A percentile compares a stretch with the other conserved stretches of the same genome.
Evolutionary conservation across 1,140 invertebrate species (phyloP).

Genomic region (Steinernema feltiae): DNA sequence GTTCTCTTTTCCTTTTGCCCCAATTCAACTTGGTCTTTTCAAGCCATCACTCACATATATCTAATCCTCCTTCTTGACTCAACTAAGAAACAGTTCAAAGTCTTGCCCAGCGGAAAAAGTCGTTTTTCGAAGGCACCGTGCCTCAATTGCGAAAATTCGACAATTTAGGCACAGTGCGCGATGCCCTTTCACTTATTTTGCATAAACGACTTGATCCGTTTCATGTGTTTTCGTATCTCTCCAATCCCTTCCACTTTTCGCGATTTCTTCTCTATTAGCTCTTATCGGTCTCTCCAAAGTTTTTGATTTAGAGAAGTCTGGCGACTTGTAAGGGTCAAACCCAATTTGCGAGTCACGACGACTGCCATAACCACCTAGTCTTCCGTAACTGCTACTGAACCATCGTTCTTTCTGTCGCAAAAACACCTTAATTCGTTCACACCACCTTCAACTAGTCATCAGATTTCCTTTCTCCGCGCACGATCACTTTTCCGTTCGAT

Average conservation of each 20-base stretch:
- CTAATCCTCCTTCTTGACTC: neutral
- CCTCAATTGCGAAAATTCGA: neutral
- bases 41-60: neutral
- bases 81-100: too few species aligned
- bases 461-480: neutral
- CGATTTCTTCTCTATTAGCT: neutral
- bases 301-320: too few species aligned
- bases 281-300: neutral
- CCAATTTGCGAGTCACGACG: too few species aligned
- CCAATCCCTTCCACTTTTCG: neutral
- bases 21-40: neutral
- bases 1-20: neutral
- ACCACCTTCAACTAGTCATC: neutral
- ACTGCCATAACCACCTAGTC: neutral
- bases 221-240: neutral
- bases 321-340: too few species aligned
- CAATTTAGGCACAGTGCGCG: neutral
- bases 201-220: constrained; percentile 3
- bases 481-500: neutral
- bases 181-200: constrained; percentile 9
- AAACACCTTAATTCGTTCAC: neutral
- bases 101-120: neutral
- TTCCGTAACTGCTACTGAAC: neutral
- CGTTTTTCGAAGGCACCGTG: constrained; percentile 6
- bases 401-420: constrained; percentile 8